Base-by-base conservation (phyloP, 2,797 vertebrate species). In the Pygocentrus nattereri region DNA sequence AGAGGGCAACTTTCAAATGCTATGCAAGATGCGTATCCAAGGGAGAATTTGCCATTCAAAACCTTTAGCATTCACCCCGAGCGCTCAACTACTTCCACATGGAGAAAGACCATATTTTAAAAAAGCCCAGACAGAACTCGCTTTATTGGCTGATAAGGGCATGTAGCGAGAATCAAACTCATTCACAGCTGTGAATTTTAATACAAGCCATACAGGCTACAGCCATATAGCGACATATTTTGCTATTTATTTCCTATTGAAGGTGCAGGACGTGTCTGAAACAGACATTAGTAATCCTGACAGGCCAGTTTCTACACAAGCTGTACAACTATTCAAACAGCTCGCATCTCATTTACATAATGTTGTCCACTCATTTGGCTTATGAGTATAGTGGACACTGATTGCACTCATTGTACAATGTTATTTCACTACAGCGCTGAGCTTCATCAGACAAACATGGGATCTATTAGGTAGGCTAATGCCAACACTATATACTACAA, bases 31-130 rank as follows among this genome's bases (percentile, higher is more conserved):
- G 78, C 50, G 23, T 84, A 59, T 27, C 77, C 56, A 76, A 61
- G 23, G 77, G 47, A 65, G 2, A 10, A 86, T 88, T 89, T 89
- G 86, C 34, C 68, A 84, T 86, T 88, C 88, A 88, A 89, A 89
- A 84, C 73, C 15, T 10, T 5, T 2, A 74, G 56, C 58, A 75
- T 52, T 65, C 38, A 44, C 47, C 85, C 77, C 77, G 16, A 8
- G 18, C 30, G n/a, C 54, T 70, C 62, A 15, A 73, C 72, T 85
- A 59, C 78, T 65, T 70, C n/a, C 65, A 65, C 59, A 11, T 49
- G 16, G 0, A 47, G 15, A 21, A 64, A 73, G 59, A 65, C 59
- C 52, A 25, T 38, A 47, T 21, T 61, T 49, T 41, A 56, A 65
- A 49, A 77, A 13, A 41, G 15, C 23, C 49, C n/a, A 13, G n/a